Evolutionary conservation across 2,113 vertebrate genomes (phyloP), one percentile per base, ranked within the genome.

Genomic region (Plectropomus leopardus): DNA sequence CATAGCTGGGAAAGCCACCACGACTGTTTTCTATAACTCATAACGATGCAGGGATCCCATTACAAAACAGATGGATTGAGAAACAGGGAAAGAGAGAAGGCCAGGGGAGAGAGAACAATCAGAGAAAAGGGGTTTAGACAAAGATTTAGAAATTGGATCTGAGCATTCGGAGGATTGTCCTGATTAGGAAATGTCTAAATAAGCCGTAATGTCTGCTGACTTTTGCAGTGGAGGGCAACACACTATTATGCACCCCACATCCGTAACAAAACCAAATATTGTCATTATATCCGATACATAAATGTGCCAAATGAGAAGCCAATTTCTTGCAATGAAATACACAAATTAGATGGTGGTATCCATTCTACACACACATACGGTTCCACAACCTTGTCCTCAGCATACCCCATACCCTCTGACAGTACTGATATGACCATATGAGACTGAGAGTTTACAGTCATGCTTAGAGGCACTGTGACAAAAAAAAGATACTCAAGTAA

Each of bases 31-130:
- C 90, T 88, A 87, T 89, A 90, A 91, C 78, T 87, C 86, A 78
- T 87, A 92, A 90, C 50, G 74, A 90, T 80, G 79, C 70, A 75
- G 60, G 65, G 86, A 93, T 93, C 77, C 42, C 76, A 74, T 93
- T 93, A 88, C 90, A 93, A 91, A 92, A 93, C 86, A 90, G 74
- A 91, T 76, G 89, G 82, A 88, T 76, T 80, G 83, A 85, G 82
- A 90, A 89, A 87, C 24, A 51, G 72, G 21, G 45, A 84, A 80
- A 71, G 80, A 86, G 78, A 88, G 68, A 65, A 88, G 84, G 76
- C 53, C 53, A 63, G 50, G 48, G 71, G 70, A 78, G 51, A 80
- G 55, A 77, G 82, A 86, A 85, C 84, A 88, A 87, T 87, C 81
- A 88, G 63, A 67, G 78, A 78, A 80, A 91, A 76, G 7, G 54